Evolutionary conservation across 2,888 invertebrate genomes (phyloP).

Genomic region (Lycocerus yunnanus): DNA sequence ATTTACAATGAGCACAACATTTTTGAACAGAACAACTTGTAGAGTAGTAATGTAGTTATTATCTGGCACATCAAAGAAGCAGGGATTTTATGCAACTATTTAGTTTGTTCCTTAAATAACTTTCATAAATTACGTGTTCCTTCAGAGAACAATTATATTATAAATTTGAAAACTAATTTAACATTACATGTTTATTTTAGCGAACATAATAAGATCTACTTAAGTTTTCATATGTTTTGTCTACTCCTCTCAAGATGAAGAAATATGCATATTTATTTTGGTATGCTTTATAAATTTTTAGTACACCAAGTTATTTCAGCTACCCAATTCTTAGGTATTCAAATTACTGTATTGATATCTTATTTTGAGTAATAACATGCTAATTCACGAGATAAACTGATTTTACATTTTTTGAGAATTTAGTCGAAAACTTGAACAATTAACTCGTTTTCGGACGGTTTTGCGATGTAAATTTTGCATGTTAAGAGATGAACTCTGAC

Average conservation of each 20-base stretch:
- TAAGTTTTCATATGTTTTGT: background rate
- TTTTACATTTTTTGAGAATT: background rate
- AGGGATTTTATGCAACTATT: background rate
- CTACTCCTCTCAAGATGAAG: background rate
- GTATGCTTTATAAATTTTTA: background rate
- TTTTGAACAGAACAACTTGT: background rate
- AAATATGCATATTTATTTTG: background rate
- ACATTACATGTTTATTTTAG: background rate
- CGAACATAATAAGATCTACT: background rate
- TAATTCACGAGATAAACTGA: background rate
- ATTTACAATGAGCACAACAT: no score
- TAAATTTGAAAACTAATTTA: background rate
- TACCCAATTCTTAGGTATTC: background rate
- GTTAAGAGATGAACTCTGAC: background rate
- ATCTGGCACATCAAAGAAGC: background rate
- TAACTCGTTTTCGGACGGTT: background rate
- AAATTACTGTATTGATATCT: background rate
- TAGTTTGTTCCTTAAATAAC: background rate
- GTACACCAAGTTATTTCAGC: background rate
- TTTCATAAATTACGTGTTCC: background rate
- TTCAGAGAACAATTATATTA: background rate
- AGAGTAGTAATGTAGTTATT: background rate
- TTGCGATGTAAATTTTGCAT: background rate
- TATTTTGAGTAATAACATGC: background rate
- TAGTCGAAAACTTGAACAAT: background rate